Conservation (phyloP, 2,797 vertebrate species). For the Muscicapa striata region DNA sequence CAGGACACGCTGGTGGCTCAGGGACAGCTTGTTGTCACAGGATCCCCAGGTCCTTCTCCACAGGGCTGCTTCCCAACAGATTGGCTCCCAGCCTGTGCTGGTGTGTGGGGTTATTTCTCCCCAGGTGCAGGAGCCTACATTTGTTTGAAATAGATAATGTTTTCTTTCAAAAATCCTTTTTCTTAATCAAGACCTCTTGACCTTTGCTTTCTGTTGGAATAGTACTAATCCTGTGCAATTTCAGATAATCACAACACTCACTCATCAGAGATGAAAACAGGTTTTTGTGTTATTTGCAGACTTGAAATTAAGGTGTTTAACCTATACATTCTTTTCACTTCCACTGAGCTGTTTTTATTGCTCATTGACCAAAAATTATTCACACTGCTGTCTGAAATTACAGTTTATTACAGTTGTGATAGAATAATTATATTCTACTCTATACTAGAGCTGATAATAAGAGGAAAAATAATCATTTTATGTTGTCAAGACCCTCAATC, state of each 20-base stretch:
- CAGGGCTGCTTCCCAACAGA: neutral
- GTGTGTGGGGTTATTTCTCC: neutral
- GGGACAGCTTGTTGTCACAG: neutral
- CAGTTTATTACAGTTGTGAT: conserved; percentile 45
- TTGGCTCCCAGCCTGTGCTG: neutral
- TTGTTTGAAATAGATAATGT: neutral
- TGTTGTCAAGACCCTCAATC: neutral
- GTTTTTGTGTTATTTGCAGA: conserved; percentile 2
- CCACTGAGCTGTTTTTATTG: neutral
- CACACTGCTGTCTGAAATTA: conserved; percentile 17
- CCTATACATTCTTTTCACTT: neutral
- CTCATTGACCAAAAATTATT: conserved; percentile 53
- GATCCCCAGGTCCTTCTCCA: neutral
- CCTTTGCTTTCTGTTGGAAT: conserved; percentile 10
- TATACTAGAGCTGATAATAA: neutral
- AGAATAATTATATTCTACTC: conserved; percentile 29
- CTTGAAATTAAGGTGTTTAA: conserved; percentile 22
- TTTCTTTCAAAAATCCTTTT: neutral
- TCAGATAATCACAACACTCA: conserved; percentile 12
- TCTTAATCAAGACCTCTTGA: neutral
- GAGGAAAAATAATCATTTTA: neutral
- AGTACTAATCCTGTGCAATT: conserved; percentile 5
- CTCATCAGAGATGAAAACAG: neutral
- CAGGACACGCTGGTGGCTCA: neutral
- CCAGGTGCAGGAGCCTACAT: neutral